Evolutionary conservation across 2,888 invertebrate genomes (phyloP), one percentile per base, ranked within the genome.

Genomic region (Zele albiditarsus): DNA sequence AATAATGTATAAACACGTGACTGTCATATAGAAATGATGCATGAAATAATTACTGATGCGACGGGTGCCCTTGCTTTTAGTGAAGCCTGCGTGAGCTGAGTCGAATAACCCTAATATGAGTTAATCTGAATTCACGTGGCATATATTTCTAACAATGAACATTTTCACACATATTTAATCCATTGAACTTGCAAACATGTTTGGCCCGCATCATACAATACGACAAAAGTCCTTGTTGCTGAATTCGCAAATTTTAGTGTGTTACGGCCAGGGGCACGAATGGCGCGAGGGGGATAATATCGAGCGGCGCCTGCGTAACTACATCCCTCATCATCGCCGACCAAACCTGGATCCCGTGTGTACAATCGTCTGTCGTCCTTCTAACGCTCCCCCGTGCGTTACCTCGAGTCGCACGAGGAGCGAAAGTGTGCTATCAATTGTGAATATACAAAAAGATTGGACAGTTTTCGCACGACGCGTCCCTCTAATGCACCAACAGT

Each of bases 301-400:
- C 84, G 87, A 87, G 85, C 85, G 86, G 85, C 84, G 85, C 80
- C 76, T 85, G 87, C 84, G 84, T 81, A 25, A 63, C 20, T 60
- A 12, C n/a, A 23, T 28, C 46, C 31, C 23, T 23, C 31, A 62
- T 20, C n/a, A 65, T 38, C 38, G 42, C 66, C 31, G 20, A 31
- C 28, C 12, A 68, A 62, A 46, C 58, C 70, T 71, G 72, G 77
- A 68, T 63, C 76, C 77, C 73, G 71, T 75, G 71, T 76, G 27
- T 60, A 46, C 38, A 66, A 58, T 69, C 42, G 71, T 31, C 60
- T 38, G n/a, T 60, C 63, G 25, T 58, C 62, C 57, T 58, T 63
- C 65, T 76, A 14, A 62, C 73, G 62, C 74, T 63, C 31, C 70
- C 73, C 33, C 25, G 14, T 46, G 31, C 74, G 77, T 78, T 62